Evolutionary conservation across 2,888 invertebrate genomes (phyloP), one percentile per base, ranked within the genome.

Genomic region (Orchesella flavescens): DNA sequence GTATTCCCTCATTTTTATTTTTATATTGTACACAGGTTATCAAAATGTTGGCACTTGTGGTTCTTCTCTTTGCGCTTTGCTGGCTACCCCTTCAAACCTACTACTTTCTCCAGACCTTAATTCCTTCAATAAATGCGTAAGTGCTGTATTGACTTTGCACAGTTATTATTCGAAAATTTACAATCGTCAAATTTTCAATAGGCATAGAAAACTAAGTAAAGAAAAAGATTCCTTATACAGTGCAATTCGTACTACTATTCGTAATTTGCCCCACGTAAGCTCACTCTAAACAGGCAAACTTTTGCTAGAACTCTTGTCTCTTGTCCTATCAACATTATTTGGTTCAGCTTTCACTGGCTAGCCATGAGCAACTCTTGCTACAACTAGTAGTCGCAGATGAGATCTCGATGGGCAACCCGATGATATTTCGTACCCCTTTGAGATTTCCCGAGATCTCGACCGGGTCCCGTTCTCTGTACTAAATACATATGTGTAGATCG

Each of bases 341-440:
- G 94, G 93, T 95, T 96, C 90, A 94, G 94, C 90, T 94, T 93
- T 89, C 76, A 76, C 57, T 95, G 95, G 95, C 91, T 96, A 89
- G 94, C 94, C 0, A 96, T 96, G 95, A 74, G 95, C 89, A 96
- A 96, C 89, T 95, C 95, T 79, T 96, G 96, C 90, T 95, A 95
- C 90, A n/a, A n/a, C n/a, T n/a, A n/a, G n/a, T n/a, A n/a, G n/a
- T n/a, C n/a, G n/a, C n/a, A n/a, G n/a, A n/a, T n/a, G n/a, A n/a
- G n/a, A n/a, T n/a, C n/a, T n/a, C n/a, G n/a, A n/a, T n/a, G n/a
- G n/a, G n/a, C n/a, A n/a, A n/a, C n/a, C n/a, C n/a, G n/a, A n/a
- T n/a, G n/a, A n/a, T n/a, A n/a, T n/a, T n/a, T n/a, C n/a, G n/a
- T n/a, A n/a, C n/a, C n/a, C n/a, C n/a, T n/a, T n/a, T n/a, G n/a